Evolutionary conservation across 1,140 invertebrate species (phyloP).

Genomic region (Pachyrhynchus sulphureomaculatus): DNA sequence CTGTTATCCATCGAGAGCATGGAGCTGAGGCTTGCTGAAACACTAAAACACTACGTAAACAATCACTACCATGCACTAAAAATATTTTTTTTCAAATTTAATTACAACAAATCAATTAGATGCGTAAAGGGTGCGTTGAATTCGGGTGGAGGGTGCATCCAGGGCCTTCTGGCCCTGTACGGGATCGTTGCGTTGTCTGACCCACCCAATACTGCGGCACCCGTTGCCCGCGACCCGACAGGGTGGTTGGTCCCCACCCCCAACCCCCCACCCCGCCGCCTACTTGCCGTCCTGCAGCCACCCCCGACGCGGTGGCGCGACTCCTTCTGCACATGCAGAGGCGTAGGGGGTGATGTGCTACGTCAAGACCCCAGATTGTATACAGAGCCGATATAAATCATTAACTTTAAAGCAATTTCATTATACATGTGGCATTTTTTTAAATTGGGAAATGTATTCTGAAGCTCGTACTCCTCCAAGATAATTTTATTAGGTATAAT

Average conservation of each 20-base stretch:
- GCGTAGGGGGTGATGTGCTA: conserved; percentile 1
- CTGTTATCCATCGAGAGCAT: conserved; percentile 2
- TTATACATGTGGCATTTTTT: not conserved
- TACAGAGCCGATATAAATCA: not conserved
- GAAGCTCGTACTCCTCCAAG: too few species aligned
- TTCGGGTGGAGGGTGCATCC: conserved; percentile 35
- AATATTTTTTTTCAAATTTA: not conserved
- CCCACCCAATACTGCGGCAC: conserved; percentile 53
- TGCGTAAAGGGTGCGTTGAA: conserved; percentile 22
- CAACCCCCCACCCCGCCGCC: conserved; percentile 38
- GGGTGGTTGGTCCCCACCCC: conserved; percentile 41
- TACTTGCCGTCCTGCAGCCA: conserved; percentile 39
- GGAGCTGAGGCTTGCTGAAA: not conserved
- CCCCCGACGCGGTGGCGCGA: conserved; percentile 32
- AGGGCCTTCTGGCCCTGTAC: conserved; percentile 32
- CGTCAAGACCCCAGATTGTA: not conserved
- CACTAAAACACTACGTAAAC: not conserved
- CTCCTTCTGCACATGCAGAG: conserved; percentile 31
- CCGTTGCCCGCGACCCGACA: conserved; percentile 48
- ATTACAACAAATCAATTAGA: conserved; percentile 20
- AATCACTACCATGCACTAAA: not conserved
- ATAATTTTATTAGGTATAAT: too few species aligned
- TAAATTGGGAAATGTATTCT: not conserved
- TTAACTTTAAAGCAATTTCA: not conserved
- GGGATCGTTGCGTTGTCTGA: conserved; percentile 47